These are phyloP conservation scores for Leucopsar rothschildi DNA, from an alignment of 2,113 vertebrate species.

Conservation along the genomic window DNA sequence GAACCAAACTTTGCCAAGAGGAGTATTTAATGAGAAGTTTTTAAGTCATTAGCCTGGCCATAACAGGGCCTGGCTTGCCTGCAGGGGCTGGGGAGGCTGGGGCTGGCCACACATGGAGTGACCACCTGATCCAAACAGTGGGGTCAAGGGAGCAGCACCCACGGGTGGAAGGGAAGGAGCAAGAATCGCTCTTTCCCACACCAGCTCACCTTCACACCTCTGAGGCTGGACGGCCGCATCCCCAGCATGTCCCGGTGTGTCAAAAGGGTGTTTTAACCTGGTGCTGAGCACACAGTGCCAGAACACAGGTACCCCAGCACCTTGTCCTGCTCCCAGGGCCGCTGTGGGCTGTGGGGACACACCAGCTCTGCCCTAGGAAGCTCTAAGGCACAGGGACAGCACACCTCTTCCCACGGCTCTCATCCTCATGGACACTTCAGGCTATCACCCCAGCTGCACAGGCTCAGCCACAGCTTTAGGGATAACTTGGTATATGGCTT, in stretches of 20 bases:
- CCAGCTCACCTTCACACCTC: neutral
- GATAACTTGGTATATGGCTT: neutral
- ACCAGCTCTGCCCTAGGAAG: neutral
- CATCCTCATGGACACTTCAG: rapidly evolving
- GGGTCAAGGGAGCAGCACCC: rapidly evolving
- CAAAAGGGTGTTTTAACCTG: neutral
- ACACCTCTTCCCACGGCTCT: rapidly evolving
- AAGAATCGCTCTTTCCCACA: rapidly evolving
- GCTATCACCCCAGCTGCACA: neutral
- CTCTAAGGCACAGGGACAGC: neutral
- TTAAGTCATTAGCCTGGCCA: neutral
- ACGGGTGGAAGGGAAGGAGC: rapidly evolving
- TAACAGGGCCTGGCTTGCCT: neutral
- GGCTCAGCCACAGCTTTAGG: neutral
- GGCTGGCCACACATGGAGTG: neutral
- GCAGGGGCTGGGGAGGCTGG: neutral
- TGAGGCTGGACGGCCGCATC: rapidly evolving
- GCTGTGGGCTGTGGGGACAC: rapidly evolving
- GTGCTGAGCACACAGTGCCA: rapidly evolving
- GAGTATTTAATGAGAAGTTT: constrained; percentile 23
- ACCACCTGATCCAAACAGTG: neutral
- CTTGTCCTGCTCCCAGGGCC: rapidly evolving
- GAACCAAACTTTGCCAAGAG: neutral
- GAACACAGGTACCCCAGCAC: neutral
- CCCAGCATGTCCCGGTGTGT: rapidly evolving